phyloP scores from a whole-genome alignment of 2,888 invertebrate species.

The Chymomyza fuscimana region DNA sequence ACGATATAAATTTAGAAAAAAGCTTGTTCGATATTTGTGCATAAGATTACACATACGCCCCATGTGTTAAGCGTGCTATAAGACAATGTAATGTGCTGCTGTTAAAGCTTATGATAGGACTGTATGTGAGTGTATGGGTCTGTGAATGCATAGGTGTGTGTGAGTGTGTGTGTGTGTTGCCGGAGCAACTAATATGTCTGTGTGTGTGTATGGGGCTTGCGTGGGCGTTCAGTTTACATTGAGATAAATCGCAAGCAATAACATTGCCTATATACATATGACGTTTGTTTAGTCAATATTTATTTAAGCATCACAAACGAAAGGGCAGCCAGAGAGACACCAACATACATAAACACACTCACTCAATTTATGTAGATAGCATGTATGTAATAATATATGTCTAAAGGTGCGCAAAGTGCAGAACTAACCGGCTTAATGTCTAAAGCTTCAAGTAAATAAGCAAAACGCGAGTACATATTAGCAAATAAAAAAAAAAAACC shows the following conservation, averaged over 20 bases:
- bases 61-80: constrained; percentile 15
- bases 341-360: constrained; percentile 16
- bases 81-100: constrained; percentile 11
- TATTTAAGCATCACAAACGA: constrained; percentile 40
- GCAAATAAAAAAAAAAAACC: neutral
- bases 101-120: constrained; percentile 22
- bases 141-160: neutral
- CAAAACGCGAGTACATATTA: constrained; percentile 31
- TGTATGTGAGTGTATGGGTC: neutral
- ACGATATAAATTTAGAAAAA: constrained; percentile 21
- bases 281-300: constrained; percentile 70
- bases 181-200: neutral
- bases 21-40: constrained; percentile 14
- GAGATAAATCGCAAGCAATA: constrained; percentile 57
- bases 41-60: constrained; percentile 48
- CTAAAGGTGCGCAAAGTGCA: neutral
- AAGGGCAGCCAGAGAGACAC: constrained; percentile 15
- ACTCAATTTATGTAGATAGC: constrained; percentile 16
- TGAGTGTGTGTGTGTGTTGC: neutral
- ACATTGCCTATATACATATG: constrained; percentile 38
- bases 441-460: constrained; percentile 16
- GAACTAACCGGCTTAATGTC: constrained; percentile 36
- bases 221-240: constrained; percentile 39
- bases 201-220: constrained; percentile 1
- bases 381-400: constrained; percentile 18